A percentile compares a stretch with the other conserved stretches of the same genome.
Conservation (phyloP, 1,140 invertebrate species). For the Frieseomelitta varia region DNA sequence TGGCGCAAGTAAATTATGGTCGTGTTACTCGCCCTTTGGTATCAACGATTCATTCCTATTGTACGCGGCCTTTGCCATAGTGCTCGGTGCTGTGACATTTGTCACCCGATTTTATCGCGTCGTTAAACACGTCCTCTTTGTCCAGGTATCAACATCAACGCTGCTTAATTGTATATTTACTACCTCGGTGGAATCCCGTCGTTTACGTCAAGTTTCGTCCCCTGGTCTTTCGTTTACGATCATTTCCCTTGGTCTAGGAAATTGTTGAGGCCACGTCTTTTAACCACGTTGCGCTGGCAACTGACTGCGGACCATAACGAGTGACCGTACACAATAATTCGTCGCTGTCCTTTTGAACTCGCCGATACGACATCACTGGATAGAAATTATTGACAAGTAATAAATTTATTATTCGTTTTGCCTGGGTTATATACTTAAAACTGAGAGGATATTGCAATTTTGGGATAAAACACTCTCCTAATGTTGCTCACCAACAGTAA, state of each 20-base stretch:
- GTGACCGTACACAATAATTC: too few species aligned
- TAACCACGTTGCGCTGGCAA: too few species aligned
- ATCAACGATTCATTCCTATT: slow-evolving; percentile 68
- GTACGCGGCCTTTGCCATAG: slow-evolving; percentile 47
- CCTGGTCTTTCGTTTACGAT: slow-evolving; percentile 45
- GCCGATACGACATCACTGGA: too few species aligned
- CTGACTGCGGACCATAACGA: too few species aligned
- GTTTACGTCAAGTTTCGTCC: slow-evolving; percentile 34
- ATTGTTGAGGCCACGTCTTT: not conserved
- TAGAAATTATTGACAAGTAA: too few species aligned
- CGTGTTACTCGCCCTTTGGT: slow-evolving; percentile 71
- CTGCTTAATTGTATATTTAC: slow-evolving; percentile 78
- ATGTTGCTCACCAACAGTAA: too few species aligned
- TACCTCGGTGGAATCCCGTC: slow-evolving; percentile 69
- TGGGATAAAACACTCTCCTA: too few species aligned
- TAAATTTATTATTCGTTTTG: too few species aligned
- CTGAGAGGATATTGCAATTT: too few species aligned
- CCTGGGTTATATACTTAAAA: too few species aligned
- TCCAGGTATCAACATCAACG: slow-evolving; percentile 72
- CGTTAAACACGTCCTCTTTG: slow-evolving; percentile 73
- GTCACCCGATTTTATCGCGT: slow-evolving; percentile 79
- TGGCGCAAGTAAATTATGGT: slow-evolving; percentile 72
- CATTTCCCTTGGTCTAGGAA: slow-evolving; percentile 8
- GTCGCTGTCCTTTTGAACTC: too few species aligned
- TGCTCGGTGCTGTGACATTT: slow-evolving; percentile 74